Evolutionary conservation across 1,140 invertebrate genomes (phyloP), one percentile per base, ranked within the genome.

Genomic region (Brachionus rotundiformis): DNA sequence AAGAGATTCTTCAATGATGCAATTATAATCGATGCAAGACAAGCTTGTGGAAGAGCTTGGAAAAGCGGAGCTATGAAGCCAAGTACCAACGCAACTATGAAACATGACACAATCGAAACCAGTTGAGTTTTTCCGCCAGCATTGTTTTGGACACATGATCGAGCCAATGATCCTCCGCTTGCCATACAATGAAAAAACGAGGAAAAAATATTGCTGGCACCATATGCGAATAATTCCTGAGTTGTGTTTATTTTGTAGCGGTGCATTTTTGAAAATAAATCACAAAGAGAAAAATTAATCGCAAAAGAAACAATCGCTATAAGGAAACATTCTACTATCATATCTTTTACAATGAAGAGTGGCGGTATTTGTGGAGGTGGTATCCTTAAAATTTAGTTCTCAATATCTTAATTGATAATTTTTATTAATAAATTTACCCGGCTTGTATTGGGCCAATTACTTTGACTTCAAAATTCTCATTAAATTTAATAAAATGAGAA

Each of bases 151-250:
- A 88, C 88, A 81, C 87, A 86, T 83, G 86, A 89, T 77, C 87
- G 86, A 41, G 87, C 89, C 83, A 91, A 85, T 10, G 90, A 90
- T 11, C 89, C 90, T 19, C 89, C 87, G 63, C 86, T 87, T 8
- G 90, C 88, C 82, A 89, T 91, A 73, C 90, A 89, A 23, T 86
- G 86, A 84, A 90, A 90, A 82, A 90, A 87, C 2, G 90, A 90
- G 31, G 87, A 85, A 27, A 90, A 75, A 3, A 89, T 80, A 82
- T 89, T 89, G 23, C 85, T 86, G 8, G 87, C 82, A 23, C 90
- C 90, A 83, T 90, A 86, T 10, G 90, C 90, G 61, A 90, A 83
- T 79, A 91, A 84, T 83, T 91, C 90, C 88, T 90, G 68, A 41
- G 68, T 44, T 25, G 68, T 41, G 19, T 73, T 73, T 23, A 73